These are phyloP conservation scores for Beris morrisii DNA, from an alignment of 2,888 invertebrate species.

Conservation along the genomic window DNA sequence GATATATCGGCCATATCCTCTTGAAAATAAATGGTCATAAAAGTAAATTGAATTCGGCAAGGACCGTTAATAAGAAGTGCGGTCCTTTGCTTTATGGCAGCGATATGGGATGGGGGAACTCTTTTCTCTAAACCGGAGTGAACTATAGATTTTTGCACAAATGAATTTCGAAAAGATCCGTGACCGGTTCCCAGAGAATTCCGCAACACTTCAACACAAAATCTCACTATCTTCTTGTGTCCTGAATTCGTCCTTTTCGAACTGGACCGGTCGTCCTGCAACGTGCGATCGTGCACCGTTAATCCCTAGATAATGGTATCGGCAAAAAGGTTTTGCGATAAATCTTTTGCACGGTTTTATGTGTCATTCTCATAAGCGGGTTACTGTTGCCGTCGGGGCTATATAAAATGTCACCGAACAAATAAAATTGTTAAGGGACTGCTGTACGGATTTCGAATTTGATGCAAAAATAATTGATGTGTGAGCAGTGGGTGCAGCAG, in stretches of 20 bases:
- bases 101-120: too few relatives aligned
- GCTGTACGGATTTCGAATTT: slow-evolving; percentile 2
- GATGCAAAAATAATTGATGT: slow-evolving; percentile 22
- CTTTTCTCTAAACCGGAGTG: too few relatives aligned
- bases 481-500: background rate
- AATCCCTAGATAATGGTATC: too few relatives aligned
- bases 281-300: too few relatives aligned
- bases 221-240: too few relatives aligned
- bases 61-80: background rate
- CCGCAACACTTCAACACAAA: too few relatives aligned
- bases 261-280: too few relatives aligned
- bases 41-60: slow-evolving; percentile 30
- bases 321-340: slow-evolving; percentile 17
- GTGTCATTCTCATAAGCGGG: slow-evolving; percentile 27
- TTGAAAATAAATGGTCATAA: slow-evolving; percentile 30
- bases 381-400: slow-evolving; percentile 17
- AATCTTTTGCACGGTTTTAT: slow-evolving; percentile 18
- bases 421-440: slow-evolving; percentile 3
- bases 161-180: background rate
- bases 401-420: slow-evolving; percentile 7
- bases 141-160: too few relatives aligned
- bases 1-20: slow-evolving; percentile 27
- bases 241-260: too few relatives aligned
- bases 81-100: too few relatives aligned
- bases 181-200: background rate